Conservation (phyloP, 2,888 invertebrate species). For the Timema podura region DNA sequence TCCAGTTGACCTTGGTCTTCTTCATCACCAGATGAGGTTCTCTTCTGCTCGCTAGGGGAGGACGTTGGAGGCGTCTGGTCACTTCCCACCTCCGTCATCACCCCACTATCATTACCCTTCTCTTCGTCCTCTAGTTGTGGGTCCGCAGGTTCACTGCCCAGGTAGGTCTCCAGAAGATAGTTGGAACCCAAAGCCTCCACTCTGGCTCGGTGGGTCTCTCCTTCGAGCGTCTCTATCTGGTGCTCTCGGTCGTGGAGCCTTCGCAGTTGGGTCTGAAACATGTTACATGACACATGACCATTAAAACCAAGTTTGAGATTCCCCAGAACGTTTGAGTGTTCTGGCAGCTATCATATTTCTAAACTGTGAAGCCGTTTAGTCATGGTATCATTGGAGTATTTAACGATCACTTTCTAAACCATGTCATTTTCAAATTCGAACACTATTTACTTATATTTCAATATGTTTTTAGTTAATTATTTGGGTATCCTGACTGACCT, state of each 20-base stretch:
- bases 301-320: no score
- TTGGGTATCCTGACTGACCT: no score
- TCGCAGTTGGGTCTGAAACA: conserved; percentile 40
- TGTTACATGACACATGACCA: no score
- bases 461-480: no score
- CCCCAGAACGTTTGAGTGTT: no score
- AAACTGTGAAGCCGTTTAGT: no score
- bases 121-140: conserved; percentile 48
- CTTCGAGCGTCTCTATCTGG: conserved; percentile 73
- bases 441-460: no score
- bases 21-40: conserved; percentile 38
- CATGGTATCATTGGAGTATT: no score
- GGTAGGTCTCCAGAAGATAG: conserved; percentile 72
- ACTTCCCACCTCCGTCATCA: conserved; percentile 64
- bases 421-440: no score
- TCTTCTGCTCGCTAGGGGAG: conserved; percentile 35
- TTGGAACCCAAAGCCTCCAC: conserved; percentile 74
- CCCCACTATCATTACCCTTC: conserved; percentile 67
- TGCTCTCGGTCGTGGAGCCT: conserved; percentile 64
- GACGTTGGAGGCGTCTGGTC: conserved; percentile 51
- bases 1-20: conserved; percentile 39
- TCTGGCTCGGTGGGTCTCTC: conserved; percentile 68
- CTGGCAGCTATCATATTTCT: no score
- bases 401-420: no score
- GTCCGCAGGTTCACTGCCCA: conserved; percentile 39